phyloP scores from a whole-genome alignment of 2,888 invertebrate species.

The Physocephala rufipes region DNA sequence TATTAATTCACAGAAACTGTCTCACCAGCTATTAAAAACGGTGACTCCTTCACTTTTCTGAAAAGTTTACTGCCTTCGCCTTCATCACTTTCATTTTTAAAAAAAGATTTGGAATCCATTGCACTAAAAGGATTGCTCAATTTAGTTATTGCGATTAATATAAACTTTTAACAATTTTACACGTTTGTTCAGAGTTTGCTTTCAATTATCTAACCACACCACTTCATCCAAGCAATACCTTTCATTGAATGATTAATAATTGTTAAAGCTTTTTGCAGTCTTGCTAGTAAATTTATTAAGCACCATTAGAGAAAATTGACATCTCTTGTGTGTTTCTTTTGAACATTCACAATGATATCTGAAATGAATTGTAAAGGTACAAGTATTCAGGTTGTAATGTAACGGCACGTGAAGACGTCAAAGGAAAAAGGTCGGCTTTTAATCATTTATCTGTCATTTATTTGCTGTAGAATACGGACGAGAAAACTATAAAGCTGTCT shows the following conservation, averaged over 20 bases:
- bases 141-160: background rate
- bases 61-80: conserved; percentile 67
- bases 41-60: conserved; percentile 77
- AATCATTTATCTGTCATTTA: no score
- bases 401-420: background rate
- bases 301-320: no score
- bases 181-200: conserved; percentile 29
- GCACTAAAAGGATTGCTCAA: background rate
- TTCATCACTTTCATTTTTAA: conserved; percentile 56
- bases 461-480: no score
- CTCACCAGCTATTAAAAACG: conserved; percentile 77
- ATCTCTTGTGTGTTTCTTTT: no score
- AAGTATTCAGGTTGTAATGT: background rate
- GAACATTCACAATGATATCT: no score
- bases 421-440: no score
- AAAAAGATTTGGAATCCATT: conserved; percentile 62
- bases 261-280: no score
- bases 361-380: no score
- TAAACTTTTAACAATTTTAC: conserved; percentile 17
- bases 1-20: background rate
- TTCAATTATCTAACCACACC: conserved; percentile 19
- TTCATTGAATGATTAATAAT: background rate
- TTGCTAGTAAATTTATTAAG: no score
- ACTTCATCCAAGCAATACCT: conserved; percentile 5
- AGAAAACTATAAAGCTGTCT: no score